A percentile compares a stretch with the other conserved stretches of the same genome.
phyloP scores from a whole-genome alignment of 1,140 invertebrate genomes.

The Platorchestia sp. region DNA sequence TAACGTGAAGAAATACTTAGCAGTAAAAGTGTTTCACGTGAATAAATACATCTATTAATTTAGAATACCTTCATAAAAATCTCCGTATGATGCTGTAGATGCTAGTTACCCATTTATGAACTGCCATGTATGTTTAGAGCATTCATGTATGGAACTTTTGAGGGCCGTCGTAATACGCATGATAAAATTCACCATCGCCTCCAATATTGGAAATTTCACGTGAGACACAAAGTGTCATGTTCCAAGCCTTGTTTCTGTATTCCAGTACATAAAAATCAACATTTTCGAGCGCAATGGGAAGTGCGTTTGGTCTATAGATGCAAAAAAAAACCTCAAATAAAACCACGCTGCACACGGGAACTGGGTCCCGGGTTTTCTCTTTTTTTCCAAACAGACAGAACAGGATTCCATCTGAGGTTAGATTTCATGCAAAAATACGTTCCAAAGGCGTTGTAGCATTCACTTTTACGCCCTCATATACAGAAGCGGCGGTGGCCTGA shows the following conservation, averaged over 20 bases:
- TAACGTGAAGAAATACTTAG: no score
- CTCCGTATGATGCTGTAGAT: no score
- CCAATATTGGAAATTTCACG: background rate
- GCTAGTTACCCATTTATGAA: no score
- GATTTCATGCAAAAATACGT: constrained; percentile 24
- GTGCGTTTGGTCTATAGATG: background rate
- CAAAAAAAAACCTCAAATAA: background rate
- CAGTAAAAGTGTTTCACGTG: no score
- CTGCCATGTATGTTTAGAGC: no score
- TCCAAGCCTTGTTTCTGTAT: background rate
- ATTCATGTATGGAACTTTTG: background rate
- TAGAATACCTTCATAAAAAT: no score
- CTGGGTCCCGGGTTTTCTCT: background rate
- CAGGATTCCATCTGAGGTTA: constrained; percentile 13
- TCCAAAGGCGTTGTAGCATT: constrained; percentile 37
- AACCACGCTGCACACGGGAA: background rate
- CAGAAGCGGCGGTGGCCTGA: background rate
- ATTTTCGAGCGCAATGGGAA: background rate
- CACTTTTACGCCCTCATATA: constrained; percentile 4
- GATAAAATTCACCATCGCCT: background rate
- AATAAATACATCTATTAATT: no score
- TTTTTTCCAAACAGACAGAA: constrained; percentile 16
- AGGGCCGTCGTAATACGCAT: background rate
- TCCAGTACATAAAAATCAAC: background rate
- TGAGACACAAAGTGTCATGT: background rate